Evolutionary conservation across 1,140 invertebrate species (phyloP).

Genomic region (Leguminivora glycinivorella): DNA sequence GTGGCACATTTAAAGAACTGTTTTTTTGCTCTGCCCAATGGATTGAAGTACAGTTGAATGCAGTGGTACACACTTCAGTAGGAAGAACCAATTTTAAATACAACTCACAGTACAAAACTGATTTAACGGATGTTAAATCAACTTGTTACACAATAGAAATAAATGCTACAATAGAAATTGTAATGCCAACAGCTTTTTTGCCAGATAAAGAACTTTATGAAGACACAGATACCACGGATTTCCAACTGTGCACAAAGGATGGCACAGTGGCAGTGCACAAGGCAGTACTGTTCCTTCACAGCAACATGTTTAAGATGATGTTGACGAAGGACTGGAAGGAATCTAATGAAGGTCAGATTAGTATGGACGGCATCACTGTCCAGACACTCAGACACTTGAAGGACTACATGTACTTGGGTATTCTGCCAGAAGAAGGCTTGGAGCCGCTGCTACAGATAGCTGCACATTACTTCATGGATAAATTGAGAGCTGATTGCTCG

Average conservation of each 20-base stretch:
- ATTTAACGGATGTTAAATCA: too few relatives aligned
- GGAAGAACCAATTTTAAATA: too few relatives aligned
- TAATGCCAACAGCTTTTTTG: too few relatives aligned
- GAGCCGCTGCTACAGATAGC: not conserved
- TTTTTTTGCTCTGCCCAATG: too few relatives aligned
- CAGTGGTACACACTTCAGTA: too few relatives aligned
- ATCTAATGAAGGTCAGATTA: not conserved
- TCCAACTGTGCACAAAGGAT: not conserved
- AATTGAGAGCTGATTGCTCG: not conserved
- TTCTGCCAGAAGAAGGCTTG: not conserved
- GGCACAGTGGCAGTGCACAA: not conserved
- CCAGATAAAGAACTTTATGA: not conserved
- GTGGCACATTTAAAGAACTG: too few relatives aligned
- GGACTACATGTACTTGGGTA: constrained; percentile 19
- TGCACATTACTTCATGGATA: constrained; percentile 3
- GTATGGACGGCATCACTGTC: not conserved
- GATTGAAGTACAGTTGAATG: too few relatives aligned
- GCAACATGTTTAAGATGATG: not conserved
- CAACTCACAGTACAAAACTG: too few relatives aligned
- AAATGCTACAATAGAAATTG: too few relatives aligned
- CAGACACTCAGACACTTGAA: constrained; percentile 10
- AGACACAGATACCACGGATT: not conserved
- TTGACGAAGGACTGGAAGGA: not conserved
- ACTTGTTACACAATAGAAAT: too few relatives aligned
- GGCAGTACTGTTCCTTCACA: not conserved